These are phyloP conservation scores for Pseudobourletiella spinata DNA, from an alignment of 1,140 invertebrate genomes.

Conservation along the genomic window DNA sequence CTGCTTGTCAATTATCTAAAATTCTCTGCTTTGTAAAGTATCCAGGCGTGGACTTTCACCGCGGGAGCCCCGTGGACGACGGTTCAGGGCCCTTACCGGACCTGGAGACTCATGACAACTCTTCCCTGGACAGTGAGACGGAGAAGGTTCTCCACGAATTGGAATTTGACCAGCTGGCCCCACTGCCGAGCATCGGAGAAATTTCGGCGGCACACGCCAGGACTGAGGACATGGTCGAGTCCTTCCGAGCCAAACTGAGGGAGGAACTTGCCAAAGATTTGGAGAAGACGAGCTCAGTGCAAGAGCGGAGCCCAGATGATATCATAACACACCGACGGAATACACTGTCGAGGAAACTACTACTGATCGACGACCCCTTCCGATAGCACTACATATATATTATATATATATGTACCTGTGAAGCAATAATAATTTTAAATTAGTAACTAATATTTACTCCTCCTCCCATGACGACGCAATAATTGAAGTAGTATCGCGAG, in stretches of 20 bases:
- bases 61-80: no score
- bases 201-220: background rate
- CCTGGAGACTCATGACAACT: background rate
- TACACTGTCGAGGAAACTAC: background rate
- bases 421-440: slow-evolving; percentile 2
- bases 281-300: background rate
- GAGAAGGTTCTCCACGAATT: slow-evolving; percentile 17
- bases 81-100: background rate
- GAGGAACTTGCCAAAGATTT: no score
- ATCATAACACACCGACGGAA: background rate
- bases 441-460: no score
- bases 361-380: background rate
- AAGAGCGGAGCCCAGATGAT: background rate
- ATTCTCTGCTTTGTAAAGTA: background rate
- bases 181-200: slow-evolving; percentile 5
- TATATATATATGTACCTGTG: background rate
- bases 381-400: background rate
- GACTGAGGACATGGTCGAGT: slow-evolving; percentile 9
- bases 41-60: background rate
- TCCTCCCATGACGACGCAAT: no score
- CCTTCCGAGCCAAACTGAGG: slow-evolving; percentile 11
- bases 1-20: background rate
- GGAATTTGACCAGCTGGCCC: slow-evolving; percentile 22
- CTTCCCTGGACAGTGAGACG: slow-evolving; percentile 11
- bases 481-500: no score